These are phyloP conservation scores for Stenchaetothrips biformis DNA, from an alignment of 2,888 invertebrate species.

Conservation along the genomic window DNA sequence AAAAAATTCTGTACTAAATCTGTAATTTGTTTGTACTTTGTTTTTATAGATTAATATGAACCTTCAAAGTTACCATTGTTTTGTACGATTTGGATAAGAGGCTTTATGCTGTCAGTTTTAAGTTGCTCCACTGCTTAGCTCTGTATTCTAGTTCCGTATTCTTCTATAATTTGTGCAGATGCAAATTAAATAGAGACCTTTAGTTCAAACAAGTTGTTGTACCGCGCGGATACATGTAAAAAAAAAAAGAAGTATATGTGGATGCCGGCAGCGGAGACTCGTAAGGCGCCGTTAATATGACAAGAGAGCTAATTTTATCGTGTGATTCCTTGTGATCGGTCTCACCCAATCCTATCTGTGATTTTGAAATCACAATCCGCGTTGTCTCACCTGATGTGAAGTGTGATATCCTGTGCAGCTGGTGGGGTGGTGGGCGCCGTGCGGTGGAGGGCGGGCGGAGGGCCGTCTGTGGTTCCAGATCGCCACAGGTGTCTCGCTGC, in stretches of 20 bases:
- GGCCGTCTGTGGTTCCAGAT: background rate
- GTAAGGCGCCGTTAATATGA: background rate
- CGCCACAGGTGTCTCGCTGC: background rate
- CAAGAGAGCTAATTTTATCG: conserved; percentile 4
- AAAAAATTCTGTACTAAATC: conserved; percentile 17
- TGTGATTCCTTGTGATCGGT: conserved; percentile 23
- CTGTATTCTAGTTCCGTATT: conserved; percentile 13
- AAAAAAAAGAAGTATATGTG: background rate
- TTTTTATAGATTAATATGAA: conserved; percentile 19
- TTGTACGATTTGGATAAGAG: conserved; percentile 4
- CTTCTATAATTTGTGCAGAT: conserved; percentile 6
- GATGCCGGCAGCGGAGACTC: background rate
- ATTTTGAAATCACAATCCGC: conserved; percentile 23
- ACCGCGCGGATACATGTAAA: background rate
- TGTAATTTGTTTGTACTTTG: conserved; percentile 24
- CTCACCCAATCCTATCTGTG: conserved; percentile 21
- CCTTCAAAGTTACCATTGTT: conserved; percentile 21
- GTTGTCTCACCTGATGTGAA: conserved; percentile 13
- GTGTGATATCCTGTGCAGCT: conserved; percentile 13
- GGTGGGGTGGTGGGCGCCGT: background rate
- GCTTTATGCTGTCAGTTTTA: conserved; percentile 6
- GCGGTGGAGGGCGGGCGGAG: background rate
- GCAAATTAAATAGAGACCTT: conserved; percentile 19
- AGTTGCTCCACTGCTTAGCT: conserved; percentile 20
- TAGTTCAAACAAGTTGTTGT: conserved; percentile 19